Base-by-base conservation (phyloP, 2,113 vertebrate species). In the Paradisaea rubra region DNA sequence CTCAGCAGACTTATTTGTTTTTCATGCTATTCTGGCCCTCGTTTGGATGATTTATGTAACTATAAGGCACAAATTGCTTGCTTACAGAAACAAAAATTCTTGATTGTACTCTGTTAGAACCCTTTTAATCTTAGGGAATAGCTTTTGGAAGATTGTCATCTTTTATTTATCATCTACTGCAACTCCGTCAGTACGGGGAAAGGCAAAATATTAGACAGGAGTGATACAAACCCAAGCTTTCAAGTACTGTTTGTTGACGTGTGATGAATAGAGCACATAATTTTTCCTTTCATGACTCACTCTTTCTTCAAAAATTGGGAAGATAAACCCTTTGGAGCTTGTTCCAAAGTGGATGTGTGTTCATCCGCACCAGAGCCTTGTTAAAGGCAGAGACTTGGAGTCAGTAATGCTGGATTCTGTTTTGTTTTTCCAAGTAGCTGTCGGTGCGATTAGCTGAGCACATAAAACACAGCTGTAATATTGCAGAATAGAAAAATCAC, bases 71-170 rank as follows among this genome's bases (percentile, higher is more conserved):
- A 89, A 89, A 84, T 87, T 56, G 33, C 71, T 74, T 63, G 35
- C 56, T 30, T 68, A 81, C 39, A 83, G 91, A 92, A 92, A 80
- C n/a, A 41, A 31, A 31, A 69, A 52, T 68, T 74, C 42, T 50
- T 74, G 79, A 25, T 59, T 91, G 37, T 80, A 24, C 42, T 59
- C 39, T 37, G 25, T 65, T 81, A 82, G 80, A 93, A 52, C 16
- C 22, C 68, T 74, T 94, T 66, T 53, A 47, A 91, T 90, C 1
- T 0, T 22, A 19, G 64, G n/a, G 54, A 89, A 66, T 52, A 79
- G 71, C 74, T 90, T 97, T 63, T 94, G 81, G 83, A 89, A 82
- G 86, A 74, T 60, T 86, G 57, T 86, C 56, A 81, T 94, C 57
- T 89, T 95, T 85, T 90, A 79, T 96, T 57, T 81, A 74, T 83